Evolutionary conservation across 2,888 invertebrate species (phyloP), one percentile per base, ranked within the genome.

Genomic region (Sphecodes monilicornis): DNA sequence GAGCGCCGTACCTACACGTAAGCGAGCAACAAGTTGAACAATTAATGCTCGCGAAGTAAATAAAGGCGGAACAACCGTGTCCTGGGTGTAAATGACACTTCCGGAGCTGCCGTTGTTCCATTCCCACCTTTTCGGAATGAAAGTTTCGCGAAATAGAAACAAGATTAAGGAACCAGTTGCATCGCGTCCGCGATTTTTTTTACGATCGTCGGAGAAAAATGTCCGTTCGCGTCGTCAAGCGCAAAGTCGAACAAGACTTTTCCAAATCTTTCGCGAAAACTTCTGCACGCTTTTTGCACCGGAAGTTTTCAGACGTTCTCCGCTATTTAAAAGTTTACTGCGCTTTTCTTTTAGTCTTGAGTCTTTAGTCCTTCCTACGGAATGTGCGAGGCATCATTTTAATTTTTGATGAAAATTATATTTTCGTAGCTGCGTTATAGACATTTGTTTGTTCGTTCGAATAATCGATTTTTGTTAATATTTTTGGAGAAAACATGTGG

Each of bases 11-110:
- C 10, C 41, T 11, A 54, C 54, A 80, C 29, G 77, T 54, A 86
- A 78, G 80, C 64, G 82, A 80, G 86, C 86, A 86, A 86, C 86
- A 86, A 86, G 83, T 86, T 86, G 80, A 86, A 85, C 82, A 82
- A 82, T 85, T 86, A 78, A 86, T 85, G 75, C 72, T 50, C 70
- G 60, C 57, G 32, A 41, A 72, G 70, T 76, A 82, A 82, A 82
- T 82, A 82, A 79, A 66, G 41, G 16, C 64, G 79, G 26, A 77
- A 71, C 75, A 64, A 73, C 32, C 66, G 79, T 76, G 68, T 46
- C 74, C 39, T 60, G 76, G 22, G 60, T 60, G 69, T 69, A 70
- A 84, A 73, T 43, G 72, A 69, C 64, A 64, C 64, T 6, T 69
- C 29, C 26, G 36, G 64, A 71, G 54, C 50, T 75, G 64, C 36